phyloP scores from a whole-genome alignment of 2,888 invertebrate genomes.

The Amorpha juglandis region DNA sequence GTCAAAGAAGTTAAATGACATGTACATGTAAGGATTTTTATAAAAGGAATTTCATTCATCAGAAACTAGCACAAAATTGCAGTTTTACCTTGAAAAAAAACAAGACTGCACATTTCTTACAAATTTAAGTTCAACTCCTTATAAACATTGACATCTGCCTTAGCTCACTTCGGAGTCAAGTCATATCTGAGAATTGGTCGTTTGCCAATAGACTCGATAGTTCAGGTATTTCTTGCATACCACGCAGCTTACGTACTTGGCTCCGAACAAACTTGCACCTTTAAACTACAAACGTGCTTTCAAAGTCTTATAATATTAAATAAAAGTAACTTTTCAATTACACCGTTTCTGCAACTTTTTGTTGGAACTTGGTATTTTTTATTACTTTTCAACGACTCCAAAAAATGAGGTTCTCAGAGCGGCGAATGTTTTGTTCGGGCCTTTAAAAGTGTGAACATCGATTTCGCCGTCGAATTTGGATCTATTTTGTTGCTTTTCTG shows the following conservation, averaged over 20 bases:
- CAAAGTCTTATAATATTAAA: not conserved
- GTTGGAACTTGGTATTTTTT: not conserved
- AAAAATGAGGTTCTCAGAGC: too few species aligned
- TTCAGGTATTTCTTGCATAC: slow-evolving; percentile 43
- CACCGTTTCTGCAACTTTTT: not conserved
- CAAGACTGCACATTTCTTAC: not conserved
- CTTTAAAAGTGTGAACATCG: too few species aligned
- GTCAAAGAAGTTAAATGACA: too few species aligned
- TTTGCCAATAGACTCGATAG: slow-evolving; percentile 55
- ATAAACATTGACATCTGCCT: slow-evolving; percentile 5
- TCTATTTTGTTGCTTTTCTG: too few species aligned
- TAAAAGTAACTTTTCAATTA: not conserved
- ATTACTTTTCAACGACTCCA: too few species aligned
- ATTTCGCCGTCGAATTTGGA: too few species aligned
- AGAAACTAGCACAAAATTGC: too few species aligned
- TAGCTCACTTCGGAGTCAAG: slow-evolving; percentile 7
- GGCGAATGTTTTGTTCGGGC: too few species aligned
- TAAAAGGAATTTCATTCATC: too few species aligned
- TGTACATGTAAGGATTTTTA: too few species aligned
- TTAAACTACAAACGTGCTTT: not conserved
- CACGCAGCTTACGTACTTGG: slow-evolving; percentile 35
- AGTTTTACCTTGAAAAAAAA: not conserved
- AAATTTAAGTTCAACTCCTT: not conserved
- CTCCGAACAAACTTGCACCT: slow-evolving; percentile 32
- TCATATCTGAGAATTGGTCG: slow-evolving; percentile 44